Evolutionary conservation across 2,888 invertebrate species (phyloP).

Genomic region (Druceiella hillmani): DNA sequence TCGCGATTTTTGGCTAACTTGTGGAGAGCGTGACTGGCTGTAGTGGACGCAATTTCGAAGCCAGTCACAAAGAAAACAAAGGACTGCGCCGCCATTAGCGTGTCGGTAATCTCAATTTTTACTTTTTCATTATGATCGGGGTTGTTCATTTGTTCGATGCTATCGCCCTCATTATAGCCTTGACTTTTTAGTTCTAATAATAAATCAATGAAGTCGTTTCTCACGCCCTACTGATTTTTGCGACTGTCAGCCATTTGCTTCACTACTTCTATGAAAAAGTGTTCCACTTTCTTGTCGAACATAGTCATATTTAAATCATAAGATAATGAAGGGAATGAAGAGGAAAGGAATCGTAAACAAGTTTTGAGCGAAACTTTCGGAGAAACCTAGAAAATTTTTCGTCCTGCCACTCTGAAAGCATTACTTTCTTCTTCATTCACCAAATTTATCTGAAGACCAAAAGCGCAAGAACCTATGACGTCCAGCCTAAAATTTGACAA

Average conservation of each 20-base stretch:
- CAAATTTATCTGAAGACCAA: not conserved
- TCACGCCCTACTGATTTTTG: conserved; percentile 27
- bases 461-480: not conserved
- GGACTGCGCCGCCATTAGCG: conserved; percentile 40
- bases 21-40: conserved; percentile 28
- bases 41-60: conserved; percentile 33
- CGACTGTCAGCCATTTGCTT: conserved; percentile 25
- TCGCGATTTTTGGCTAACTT: conserved; percentile 32
- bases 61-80: conserved; percentile 43
- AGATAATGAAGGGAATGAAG: conserved; percentile 5
- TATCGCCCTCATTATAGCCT: conserved; percentile 30
- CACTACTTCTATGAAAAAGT: conserved; percentile 8
- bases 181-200: conserved; percentile 30
- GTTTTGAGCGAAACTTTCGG: conserved; percentile 16
- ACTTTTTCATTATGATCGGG: conserved; percentile 8
- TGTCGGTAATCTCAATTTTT: conserved; percentile 26
- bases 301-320: not conserved
- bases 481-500: not conserved
- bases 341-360: conserved; percentile 16
- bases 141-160: conserved; percentile 27
- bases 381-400: not conserved
- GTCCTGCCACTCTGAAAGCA: not conserved
- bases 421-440: not conserved
- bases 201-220: conserved; percentile 35
- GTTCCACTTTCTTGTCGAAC: not conserved